A percentile compares a stretch with the other conserved stretches of the same genome.
These are phyloP conservation scores for Pelodiscus sinensis DNA, from an alignment of 2,113 vertebrate species.

Conservation along the genomic window DNA sequence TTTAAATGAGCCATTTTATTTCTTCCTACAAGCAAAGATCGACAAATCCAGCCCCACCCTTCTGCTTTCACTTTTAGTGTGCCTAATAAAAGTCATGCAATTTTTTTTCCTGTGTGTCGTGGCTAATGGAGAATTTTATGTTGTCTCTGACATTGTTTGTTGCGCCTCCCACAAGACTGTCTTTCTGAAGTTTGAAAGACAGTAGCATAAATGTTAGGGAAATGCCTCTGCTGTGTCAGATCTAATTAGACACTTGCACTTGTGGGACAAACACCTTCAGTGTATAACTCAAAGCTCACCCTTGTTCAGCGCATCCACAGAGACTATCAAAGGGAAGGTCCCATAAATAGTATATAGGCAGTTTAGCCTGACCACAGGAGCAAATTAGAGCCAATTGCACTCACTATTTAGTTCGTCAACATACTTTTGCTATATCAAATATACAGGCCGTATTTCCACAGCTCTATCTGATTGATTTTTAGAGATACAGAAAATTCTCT, in stretches of 20 bases:
- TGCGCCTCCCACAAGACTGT: slow-evolving; percentile 77
- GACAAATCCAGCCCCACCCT: slow-evolving; percentile 79
- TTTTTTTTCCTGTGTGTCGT: slow-evolving; percentile 71
- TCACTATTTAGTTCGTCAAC: neutral
- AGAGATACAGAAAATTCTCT: neutral
- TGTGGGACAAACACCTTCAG: slow-evolving; percentile 71
- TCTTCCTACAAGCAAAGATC: slow-evolving; percentile 84
- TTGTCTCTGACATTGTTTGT: slow-evolving; percentile 81
- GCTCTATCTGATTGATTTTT: neutral
- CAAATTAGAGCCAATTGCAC: neutral
- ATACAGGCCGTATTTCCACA: neutral
- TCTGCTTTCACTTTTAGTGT: slow-evolving; percentile 80
- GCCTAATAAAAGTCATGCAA: slow-evolving; percentile 79
- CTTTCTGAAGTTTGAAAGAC: slow-evolving; percentile 75
- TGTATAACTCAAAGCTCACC: slow-evolving; percentile 66
- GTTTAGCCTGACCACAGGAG: neutral
- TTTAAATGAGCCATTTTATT: slow-evolving; percentile 93
- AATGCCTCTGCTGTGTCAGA: slow-evolving; percentile 76
- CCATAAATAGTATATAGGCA: neutral
- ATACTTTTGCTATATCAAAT: neutral
- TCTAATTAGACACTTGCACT: slow-evolving; percentile 80
- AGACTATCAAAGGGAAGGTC: slow-evolving; percentile 16
- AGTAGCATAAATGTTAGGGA: slow-evolving; percentile 80
- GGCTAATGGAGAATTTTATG: slow-evolving; percentile 82
- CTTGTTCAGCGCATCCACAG: neutral